A percentile compares a stretch with the other conserved stretches of the same genome.
Evolutionary conservation across 2,797 vertebrate species (phyloP).

Genomic region (Chiropotes sagulatus): DNA sequence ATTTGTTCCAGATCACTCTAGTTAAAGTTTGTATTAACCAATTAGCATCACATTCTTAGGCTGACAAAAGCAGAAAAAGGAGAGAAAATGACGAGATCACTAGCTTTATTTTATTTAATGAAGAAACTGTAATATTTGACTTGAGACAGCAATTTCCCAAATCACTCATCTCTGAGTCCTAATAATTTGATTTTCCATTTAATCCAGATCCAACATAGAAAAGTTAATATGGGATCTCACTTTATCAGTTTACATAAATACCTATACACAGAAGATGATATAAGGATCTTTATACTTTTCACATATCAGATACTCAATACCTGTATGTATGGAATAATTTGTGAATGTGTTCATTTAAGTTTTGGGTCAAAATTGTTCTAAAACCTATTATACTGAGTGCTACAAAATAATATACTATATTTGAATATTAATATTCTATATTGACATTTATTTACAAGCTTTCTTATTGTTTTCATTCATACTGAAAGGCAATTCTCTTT

Average conservation of each 20-base stretch:
- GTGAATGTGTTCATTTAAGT: background rate
- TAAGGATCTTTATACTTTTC: background rate
- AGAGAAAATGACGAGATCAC: background rate
- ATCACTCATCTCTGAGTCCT: background rate
- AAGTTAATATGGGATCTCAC: no score
- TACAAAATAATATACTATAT: background rate
- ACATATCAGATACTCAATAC: background rate
- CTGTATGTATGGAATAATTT: background rate
- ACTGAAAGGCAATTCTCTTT: background rate
- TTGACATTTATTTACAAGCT: background rate
- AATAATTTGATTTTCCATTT: background rate
- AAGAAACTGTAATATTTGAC: conserved; percentile 9
- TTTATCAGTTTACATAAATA: background rate
- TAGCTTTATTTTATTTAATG: conserved; percentile 28
- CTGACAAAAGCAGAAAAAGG: background rate
- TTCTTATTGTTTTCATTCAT: background rate
- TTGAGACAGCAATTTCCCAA: background rate
- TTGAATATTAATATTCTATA: background rate
- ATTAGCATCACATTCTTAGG: background rate
- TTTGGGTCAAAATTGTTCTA: background rate
- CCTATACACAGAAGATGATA: background rate
- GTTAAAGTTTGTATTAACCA: background rate
- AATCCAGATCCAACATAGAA: no score
- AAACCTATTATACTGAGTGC: background rate
- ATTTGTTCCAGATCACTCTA: background rate